phyloP scores from a whole-genome alignment of 2,888 invertebrate species.

The Anoncus sp. region DNA sequence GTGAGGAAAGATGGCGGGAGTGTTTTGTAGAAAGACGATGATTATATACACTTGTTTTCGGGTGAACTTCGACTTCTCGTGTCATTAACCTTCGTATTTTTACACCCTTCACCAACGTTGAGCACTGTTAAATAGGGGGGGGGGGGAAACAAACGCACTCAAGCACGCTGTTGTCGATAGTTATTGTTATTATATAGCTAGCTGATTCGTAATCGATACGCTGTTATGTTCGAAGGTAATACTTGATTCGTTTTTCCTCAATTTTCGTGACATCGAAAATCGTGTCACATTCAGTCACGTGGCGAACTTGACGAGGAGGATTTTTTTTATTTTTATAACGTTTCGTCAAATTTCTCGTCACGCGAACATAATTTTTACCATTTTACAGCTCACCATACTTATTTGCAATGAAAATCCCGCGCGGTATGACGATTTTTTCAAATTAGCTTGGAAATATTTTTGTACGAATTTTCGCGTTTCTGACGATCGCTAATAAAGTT shows the following conservation, averaged over 20 bases:
- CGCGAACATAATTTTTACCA: background rate
- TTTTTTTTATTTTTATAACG: background rate
- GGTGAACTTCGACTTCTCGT: background rate
- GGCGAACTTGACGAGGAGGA: background rate
- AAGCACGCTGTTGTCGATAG: background rate
- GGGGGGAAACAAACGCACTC: background rate
- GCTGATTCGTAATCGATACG: background rate
- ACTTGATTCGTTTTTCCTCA: background rate
- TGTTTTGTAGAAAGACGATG: background rate
- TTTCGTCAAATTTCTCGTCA: background rate
- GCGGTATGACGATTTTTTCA: background rate
- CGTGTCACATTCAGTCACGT: constrained; percentile 5
- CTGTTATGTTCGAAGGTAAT: background rate
- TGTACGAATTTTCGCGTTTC: background rate
- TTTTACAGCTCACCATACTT: background rate
- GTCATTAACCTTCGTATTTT: background rate
- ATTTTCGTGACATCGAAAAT: background rate
- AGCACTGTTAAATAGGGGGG: background rate
- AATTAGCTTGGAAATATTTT: background rate
- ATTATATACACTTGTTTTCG: background rate
- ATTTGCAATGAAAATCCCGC: background rate
- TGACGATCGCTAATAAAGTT: constrained; percentile 17
- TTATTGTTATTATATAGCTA: background rate
- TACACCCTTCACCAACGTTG: background rate
- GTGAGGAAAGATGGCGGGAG: background rate